Evolutionary conservation across 2,113 vertebrate genomes (phyloP).

Genomic region (Halichoerus grypus): DNA sequence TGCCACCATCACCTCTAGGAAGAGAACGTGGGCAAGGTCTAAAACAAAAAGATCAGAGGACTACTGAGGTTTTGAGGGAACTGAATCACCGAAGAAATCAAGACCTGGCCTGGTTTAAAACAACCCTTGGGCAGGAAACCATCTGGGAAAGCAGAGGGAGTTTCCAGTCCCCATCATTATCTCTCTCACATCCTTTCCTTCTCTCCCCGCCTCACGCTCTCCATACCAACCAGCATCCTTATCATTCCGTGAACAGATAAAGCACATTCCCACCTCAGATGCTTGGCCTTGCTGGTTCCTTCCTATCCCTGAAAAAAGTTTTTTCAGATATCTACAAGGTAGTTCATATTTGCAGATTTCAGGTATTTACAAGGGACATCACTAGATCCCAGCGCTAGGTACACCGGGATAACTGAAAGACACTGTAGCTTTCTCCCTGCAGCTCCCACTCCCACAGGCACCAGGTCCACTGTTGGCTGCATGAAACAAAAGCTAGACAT

Average conservation of each 20-base stretch:
- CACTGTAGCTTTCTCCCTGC: neutral
- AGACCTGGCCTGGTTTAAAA: conserved; percentile 33
- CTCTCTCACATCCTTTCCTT: neutral
- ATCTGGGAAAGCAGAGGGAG: neutral
- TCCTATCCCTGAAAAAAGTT: neutral
- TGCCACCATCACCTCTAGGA: neutral
- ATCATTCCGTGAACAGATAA: neutral
- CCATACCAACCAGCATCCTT: neutral
- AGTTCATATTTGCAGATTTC: neutral
- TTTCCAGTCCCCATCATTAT: neutral
- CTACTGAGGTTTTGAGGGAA: conserved; percentile 14
- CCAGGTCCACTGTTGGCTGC: neutral
- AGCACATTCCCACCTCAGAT: neutral
- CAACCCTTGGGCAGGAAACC: neutral
- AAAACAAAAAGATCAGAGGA: conserved; percentile 11
- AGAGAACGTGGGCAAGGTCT: neutral
- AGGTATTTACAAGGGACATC: neutral
- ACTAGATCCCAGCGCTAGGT: neutral
- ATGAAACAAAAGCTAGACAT: neutral
- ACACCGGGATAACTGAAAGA: neutral
- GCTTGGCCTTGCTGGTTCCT: conserved; percentile 27
- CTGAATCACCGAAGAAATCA: conserved; percentile 45
- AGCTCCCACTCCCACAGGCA: neutral
- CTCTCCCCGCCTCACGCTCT: neutral
- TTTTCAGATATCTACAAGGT: neutral